phyloP scores from a whole-genome alignment of 2,888 invertebrate species.

The Flexamia atlantica region DNA sequence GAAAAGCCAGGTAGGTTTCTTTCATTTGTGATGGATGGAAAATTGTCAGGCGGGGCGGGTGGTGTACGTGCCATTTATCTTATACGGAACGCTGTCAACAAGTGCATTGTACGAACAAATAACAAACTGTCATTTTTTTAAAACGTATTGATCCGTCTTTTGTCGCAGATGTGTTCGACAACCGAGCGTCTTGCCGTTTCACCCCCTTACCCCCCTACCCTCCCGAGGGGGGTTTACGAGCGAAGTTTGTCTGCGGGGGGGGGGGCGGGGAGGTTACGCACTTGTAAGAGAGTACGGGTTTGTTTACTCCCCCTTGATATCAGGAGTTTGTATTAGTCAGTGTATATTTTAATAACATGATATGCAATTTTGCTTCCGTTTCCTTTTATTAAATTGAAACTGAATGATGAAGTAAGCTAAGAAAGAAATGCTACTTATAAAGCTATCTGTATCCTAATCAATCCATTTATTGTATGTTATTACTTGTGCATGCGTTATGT shows the following conservation, averaged over 20 bases:
- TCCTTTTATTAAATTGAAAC: no score
- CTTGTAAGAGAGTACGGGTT: slow-evolving; percentile 23
- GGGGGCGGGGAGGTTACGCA: background rate
- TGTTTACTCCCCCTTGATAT: slow-evolving; percentile 8
- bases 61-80: slow-evolving; percentile 38
- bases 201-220: background rate
- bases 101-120: slow-evolving; percentile 54
- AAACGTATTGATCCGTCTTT: slow-evolving; percentile 45
- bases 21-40: slow-evolving; percentile 53
- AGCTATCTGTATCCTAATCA: no score
- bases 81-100: slow-evolving; percentile 27
- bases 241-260: slow-evolving; percentile 15
- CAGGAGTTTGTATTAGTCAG: no score
- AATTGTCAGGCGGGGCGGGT: slow-evolving; percentile 33
- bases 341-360: no score
- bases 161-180: slow-evolving; percentile 58
- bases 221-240: background rate
- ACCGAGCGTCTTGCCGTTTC: slow-evolving; percentile 41
- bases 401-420: no score
- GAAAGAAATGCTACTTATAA: no score
- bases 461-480: no score
- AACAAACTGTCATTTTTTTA: slow-evolving; percentile 55
- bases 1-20: slow-evolving; percentile 44
- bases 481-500: no score
- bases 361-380: no score